Base-by-base conservation (phyloP, 2,797 vertebrate genomes). In the Chanos chanos region DNA sequence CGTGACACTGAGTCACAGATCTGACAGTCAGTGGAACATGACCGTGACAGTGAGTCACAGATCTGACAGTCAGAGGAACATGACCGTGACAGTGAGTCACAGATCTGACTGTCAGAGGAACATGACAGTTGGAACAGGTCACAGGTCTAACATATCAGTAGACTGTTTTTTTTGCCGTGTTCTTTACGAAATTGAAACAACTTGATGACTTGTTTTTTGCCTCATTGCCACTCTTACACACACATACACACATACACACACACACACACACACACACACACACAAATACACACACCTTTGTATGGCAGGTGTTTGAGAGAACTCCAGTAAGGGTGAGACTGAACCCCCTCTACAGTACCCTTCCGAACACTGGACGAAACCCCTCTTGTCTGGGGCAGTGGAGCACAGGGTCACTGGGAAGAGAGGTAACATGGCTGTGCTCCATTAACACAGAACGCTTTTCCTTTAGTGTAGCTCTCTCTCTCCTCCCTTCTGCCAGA, bases 391-490 rank as follows among this genome's bases (percentile, higher is more conserved):
- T 64, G 53, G 63, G 66, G 27, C 66, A 65, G 64, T 66, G 73
- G 77, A 36, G 55, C 84, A 30, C 48, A 66, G 86, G 77, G 50
- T 85, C 89, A 68, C 7, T 80, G 81, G 81, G 86, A 86, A 77
- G 87, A 91, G 92, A 97, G 94, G 95, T 96, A 96, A 94, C 68
- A 13, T 31, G 22, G n/a, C n/a, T n/a, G n/a, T n/a, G n/a, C n/a
- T n/a, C n/a, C n/a, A n/a, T n/a, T n/a, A n/a, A n/a, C n/a, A n/a
- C n/a, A n/a, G n/a, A n/a, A n/a, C n/a, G n/a, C n/a, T n/a, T n/a
- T n/a, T n/a, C n/a, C n/a, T n/a, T n/a, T 49, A 5, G 48, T 36
- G 30, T 34, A 2, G 66, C 44, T 4, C 24, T n/a, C 78, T 80
- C 58, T 74, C 57, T 33, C 67, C 33, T 66, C 27, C 33, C 25